These are phyloP conservation scores for Gnathonemus longibarbis DNA, from an alignment of 2,113 vertebrate genomes.

Conservation along the genomic window DNA sequence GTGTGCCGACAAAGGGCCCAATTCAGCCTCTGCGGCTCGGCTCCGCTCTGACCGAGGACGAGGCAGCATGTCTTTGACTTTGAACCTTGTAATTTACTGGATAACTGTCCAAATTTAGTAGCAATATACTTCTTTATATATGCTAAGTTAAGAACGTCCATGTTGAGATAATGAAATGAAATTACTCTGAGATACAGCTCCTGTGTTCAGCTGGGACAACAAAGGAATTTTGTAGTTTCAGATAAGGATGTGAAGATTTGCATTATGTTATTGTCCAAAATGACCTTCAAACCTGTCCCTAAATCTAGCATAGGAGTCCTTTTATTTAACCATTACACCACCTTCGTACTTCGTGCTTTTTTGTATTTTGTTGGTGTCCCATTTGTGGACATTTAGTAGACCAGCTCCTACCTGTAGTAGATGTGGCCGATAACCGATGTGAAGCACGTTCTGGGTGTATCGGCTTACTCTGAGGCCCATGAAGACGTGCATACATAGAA, in stretches of 20 bases:
- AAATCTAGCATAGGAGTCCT: not conserved
- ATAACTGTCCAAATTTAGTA: not conserved
- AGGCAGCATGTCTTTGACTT: not conserved
- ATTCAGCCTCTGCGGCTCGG: constrained; percentile 9
- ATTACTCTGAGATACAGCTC: not conserved
- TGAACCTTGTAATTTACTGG: not conserved
- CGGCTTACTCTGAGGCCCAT: not conserved
- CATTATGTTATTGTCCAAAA: not conserved
- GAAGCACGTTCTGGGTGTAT: not conserved
- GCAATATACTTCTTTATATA: not conserved
- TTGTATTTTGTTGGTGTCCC: not conserved
- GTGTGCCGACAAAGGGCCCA: not conserved
- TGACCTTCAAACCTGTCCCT: not conserved
- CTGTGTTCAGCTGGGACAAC: not conserved
- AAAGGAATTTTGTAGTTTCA: not conserved
- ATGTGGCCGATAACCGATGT: not conserved
- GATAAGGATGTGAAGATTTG: not conserved
- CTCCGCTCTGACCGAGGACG: not conserved
- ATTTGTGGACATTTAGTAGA: not conserved
- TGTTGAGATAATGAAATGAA: not conserved
- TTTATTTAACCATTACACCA: not conserved
- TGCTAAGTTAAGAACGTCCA: not conserved
- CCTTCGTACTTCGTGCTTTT: not conserved
- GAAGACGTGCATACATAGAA: not conserved
- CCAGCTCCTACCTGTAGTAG: not conserved